These are phyloP conservation scores for Metridium senile DNA, from an alignment of 92 coral and sea anemone species.

Conservation along the genomic window DNA sequence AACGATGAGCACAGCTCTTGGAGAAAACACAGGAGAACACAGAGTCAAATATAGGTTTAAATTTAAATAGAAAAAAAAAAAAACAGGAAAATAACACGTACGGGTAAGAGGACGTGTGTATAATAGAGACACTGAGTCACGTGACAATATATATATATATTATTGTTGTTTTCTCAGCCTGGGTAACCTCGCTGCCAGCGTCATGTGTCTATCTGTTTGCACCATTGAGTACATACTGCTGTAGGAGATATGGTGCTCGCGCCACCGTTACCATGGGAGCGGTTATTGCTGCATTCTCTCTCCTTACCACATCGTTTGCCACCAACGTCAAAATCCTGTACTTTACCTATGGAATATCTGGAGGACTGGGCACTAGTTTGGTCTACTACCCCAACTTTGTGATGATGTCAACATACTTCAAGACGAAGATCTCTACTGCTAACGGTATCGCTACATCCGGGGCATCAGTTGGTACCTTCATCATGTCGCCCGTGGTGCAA, in stretches of 20 bases:
- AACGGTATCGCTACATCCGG: slow-evolving; percentile 33
- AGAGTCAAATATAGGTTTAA: too few species aligned
- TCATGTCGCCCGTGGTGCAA: slow-evolving; percentile 25
- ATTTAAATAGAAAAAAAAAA: too few species aligned
- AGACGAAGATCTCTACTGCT: slow-evolving; percentile 12
- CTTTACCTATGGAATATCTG: slow-evolving; percentile 22
- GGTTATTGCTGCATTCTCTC: slow-evolving; percentile 5
- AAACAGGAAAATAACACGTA: too few species aligned
- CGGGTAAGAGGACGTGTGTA: too few species aligned
- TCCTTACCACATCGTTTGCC: slow-evolving; percentile 15
- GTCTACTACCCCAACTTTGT: slow-evolving; percentile 20
- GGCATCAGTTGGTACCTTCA: slow-evolving; percentile 23
- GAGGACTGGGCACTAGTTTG: slow-evolving; percentile 25
- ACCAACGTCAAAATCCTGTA: slow-evolving; percentile 16
- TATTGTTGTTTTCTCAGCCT: slow-evolving; percentile 18
- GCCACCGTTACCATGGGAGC: slow-evolving; percentile 19
- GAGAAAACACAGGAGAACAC: too few species aligned
- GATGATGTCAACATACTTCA: slow-evolving; percentile 20
- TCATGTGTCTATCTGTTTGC: slow-evolving; percentile 28
- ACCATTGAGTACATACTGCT: slow-evolving; percentile 27
- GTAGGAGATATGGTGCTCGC: slow-evolving; percentile 29
- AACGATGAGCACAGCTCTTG: too few species aligned
- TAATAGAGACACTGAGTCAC: too few species aligned
- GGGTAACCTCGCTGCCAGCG: slow-evolving; percentile 29
- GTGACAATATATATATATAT: background rate